Conservation (phyloP, 2,113 vertebrate species). For the Stercorarius parasiticus region DNA sequence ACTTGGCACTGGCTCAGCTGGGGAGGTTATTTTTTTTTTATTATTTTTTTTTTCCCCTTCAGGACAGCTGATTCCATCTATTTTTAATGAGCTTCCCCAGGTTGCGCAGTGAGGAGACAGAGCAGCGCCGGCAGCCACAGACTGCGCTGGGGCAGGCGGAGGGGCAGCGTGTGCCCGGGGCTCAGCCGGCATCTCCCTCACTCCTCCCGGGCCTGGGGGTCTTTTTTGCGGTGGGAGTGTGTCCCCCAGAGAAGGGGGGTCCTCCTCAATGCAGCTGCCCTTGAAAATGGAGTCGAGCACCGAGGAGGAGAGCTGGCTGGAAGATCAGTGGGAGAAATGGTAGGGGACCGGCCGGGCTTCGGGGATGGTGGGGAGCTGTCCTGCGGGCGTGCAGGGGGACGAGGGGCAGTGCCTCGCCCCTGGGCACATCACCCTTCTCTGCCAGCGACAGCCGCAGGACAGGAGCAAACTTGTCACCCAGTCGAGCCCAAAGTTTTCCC, state of each 20-base stretch:
- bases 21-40: conserved; percentile 55
- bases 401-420: background rate
- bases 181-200: background rate
- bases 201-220: background rate
- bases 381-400: rapidly evolving
- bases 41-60: background rate
- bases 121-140: conserved; percentile 50
- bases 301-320: conserved; percentile 94
- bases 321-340: conserved; percentile 99
- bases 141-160: conserved; percentile 43
- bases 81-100: conserved; percentile 83
- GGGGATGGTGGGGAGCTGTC: background rate
- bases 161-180: background rate
- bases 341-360: conserved; percentile 68
- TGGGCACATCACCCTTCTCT: background rate
- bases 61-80: conserved; percentile 76
- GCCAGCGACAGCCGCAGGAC: background rate
- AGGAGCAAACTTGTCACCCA: background rate
- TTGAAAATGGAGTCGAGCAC: conserved; percentile 89
- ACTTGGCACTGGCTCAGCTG: conserved; percentile 58
- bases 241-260: conserved; percentile 50
- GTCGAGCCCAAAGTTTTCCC: background rate
- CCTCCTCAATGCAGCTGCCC: conserved; percentile 81
- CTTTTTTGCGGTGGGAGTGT: background rate
- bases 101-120: conserved; percentile 73